phyloP scores from a whole-genome alignment of 2,888 invertebrate genomes.

The Aproaerema taeniolella region DNA sequence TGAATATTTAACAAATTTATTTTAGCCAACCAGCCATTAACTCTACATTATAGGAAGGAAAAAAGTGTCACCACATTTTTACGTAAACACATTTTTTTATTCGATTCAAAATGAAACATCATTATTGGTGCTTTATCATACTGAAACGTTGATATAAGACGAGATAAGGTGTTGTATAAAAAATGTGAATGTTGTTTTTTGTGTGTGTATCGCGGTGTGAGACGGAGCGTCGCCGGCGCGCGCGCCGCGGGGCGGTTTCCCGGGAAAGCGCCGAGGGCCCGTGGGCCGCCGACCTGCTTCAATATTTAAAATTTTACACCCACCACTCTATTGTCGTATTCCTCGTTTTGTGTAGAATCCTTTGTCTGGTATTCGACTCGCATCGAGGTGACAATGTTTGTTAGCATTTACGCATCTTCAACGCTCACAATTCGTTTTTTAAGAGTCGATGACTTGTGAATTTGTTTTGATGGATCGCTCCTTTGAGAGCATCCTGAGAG shows the following conservation, averaged over 20 bases:
- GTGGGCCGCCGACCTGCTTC: conserved; percentile 44
- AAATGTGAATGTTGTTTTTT: conserved; percentile 64
- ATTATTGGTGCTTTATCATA: conserved; percentile 75
- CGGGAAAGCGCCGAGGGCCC: conserved; percentile 53
- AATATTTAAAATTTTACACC: conserved; percentile 72
- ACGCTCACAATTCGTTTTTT: conserved; percentile 66
- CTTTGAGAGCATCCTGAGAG: conserved; percentile 33
- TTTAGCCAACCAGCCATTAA: conserved; percentile 18
- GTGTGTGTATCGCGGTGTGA: conserved; percentile 58
- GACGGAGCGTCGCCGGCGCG: conserved; percentile 64
- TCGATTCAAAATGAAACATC: conserved; percentile 70
- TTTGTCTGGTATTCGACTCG: conserved; percentile 65
- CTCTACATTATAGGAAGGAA: conserved; percentile 28
- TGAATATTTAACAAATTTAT: conserved; percentile 15
- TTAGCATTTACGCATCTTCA: conserved; percentile 62
- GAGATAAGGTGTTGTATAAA: conserved; percentile 55
- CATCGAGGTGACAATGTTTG: conserved; percentile 72
- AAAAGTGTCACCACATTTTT: conserved; percentile 56
- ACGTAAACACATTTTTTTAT: conserved; percentile 51
- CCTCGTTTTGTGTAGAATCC: conserved; percentile 54
- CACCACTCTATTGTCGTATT: conserved; percentile 56
- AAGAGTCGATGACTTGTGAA: conserved; percentile 75
- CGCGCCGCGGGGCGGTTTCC: conserved; percentile 72
- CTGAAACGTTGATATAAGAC: conserved; percentile 58
- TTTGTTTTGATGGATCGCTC: conserved; percentile 71